A percentile compares a stretch with the other conserved stretches of the same genome.
These are phyloP conservation scores for Neoitamus cyanurus DNA, from an alignment of 2,888 invertebrate species.

Conservation along the genomic window DNA sequence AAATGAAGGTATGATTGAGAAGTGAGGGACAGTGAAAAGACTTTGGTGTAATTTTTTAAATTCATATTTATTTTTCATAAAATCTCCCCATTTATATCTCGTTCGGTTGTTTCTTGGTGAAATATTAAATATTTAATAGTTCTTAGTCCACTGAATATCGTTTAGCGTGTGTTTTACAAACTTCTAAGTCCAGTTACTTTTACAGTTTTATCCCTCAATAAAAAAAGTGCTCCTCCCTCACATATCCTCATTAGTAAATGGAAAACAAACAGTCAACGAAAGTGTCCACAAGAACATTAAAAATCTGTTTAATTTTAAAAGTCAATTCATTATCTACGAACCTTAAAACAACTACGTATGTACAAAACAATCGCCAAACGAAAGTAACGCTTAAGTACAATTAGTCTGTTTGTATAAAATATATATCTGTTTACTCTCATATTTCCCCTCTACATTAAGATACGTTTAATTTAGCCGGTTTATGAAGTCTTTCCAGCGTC, in stretches of 20 bases:
- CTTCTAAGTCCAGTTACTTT: slow-evolving; percentile 28
- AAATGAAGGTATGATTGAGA: not conserved
- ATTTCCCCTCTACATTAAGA: slow-evolving; percentile 23
- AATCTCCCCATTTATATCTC: slow-evolving; percentile 4
- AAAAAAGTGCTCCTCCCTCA: not conserved
- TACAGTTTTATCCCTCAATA: not conserved
- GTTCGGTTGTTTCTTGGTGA: slow-evolving; percentile 20
- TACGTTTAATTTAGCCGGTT: slow-evolving; percentile 20
- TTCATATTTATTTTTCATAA: slow-evolving; percentile 44
- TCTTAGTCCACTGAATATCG: slow-evolving; percentile 34
- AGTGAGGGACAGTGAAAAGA: not conserved
- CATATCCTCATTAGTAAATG: not conserved
- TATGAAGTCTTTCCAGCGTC: not conserved
- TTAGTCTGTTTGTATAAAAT: slow-evolving; percentile 39
- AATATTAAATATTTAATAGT: slow-evolving; percentile 33
- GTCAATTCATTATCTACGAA: slow-evolving; percentile 21
- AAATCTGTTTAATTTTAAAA: slow-evolving; percentile 7
- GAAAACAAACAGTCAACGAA: not conserved
- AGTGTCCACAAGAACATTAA: slow-evolving; percentile 22
- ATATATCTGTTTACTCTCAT: slow-evolving; percentile 29
- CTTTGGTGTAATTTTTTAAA: not conserved
- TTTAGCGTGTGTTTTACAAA: slow-evolving; percentile 28
- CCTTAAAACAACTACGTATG: slow-evolving; percentile 34
- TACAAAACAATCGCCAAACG: slow-evolving; percentile 24
- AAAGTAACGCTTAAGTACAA: slow-evolving; percentile 21